Evolutionary conservation across 2,797 vertebrate species (phyloP).

Genomic region (Enteromius trimaculatus): DNA sequence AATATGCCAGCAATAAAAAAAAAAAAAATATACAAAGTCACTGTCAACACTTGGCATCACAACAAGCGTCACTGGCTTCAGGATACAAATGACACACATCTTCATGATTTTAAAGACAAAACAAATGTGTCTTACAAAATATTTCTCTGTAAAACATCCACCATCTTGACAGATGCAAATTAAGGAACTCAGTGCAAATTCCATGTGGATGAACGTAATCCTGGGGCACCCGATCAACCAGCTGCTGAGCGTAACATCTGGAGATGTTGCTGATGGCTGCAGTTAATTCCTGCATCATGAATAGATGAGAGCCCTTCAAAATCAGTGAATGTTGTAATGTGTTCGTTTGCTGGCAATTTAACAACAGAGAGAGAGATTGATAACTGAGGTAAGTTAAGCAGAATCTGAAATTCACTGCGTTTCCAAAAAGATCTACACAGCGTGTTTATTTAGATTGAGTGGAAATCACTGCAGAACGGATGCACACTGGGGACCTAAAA

Average conservation of each 20-base stretch:
- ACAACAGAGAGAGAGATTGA: not conserved
- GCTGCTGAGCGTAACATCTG: slow-evolving; percentile 19
- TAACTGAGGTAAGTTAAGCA: not conserved
- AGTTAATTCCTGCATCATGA: slow-evolving; percentile 1
- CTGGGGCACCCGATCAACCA: not conserved
- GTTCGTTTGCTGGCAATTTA: not conserved
- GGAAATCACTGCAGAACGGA: slow-evolving; percentile 43
- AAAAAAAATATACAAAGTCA: not conserved
- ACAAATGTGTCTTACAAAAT: not conserved
- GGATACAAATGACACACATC: not conserved
- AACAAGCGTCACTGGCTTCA: not conserved
- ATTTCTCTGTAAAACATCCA: slow-evolving; percentile 6
- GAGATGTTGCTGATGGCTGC: slow-evolving; percentile 1
- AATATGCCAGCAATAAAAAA: not conserved
- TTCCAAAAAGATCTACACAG: not conserved
- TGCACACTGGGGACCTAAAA: slow-evolving; percentile 54
- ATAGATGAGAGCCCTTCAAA: slow-evolving; percentile 1
- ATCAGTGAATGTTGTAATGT: not conserved
- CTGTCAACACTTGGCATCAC: not conserved
- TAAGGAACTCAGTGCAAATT: slow-evolving; percentile 1
- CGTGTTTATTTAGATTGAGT: slow-evolving; percentile 21
- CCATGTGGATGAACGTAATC: not conserved
- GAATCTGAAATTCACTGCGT: not conserved
- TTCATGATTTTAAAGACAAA: not conserved
- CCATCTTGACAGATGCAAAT: not conserved